Conservation (phyloP, 2,888 invertebrate species). For the Eudemis profundana region DNA sequence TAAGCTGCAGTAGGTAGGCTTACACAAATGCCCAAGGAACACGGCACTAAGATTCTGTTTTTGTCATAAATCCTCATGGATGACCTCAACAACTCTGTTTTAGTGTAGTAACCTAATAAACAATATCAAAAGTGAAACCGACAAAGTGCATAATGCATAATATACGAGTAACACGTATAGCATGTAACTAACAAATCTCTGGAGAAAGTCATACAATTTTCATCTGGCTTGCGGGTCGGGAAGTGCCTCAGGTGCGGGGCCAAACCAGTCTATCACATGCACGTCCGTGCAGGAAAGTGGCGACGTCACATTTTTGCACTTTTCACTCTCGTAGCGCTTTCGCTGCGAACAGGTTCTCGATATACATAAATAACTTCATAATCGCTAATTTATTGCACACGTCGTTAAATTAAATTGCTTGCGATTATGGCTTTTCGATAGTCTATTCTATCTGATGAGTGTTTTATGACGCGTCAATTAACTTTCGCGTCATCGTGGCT, state of each 20-base stretch:
- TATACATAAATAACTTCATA: constrained; percentile 36
- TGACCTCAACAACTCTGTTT: no score
- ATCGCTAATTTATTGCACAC: constrained; percentile 37
- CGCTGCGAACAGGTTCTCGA: constrained; percentile 53
- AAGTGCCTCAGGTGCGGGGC: constrained; percentile 40
- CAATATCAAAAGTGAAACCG: no score
- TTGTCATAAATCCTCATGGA: no score
- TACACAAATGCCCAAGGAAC: no score
- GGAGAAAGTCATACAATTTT: constrained; percentile 43
- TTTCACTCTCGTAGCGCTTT: constrained; percentile 72
- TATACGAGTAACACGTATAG: background rate
- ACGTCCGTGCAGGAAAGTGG: constrained; percentile 69
- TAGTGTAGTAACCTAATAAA: no score
- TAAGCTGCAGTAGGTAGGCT: no score
- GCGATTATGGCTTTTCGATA: constrained; percentile 38
- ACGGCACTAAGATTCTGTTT: no score
- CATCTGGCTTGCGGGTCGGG: constrained; percentile 35
- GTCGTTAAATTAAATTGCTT: constrained; percentile 39
- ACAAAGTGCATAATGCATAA: no score
- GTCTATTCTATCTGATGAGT: constrained; percentile 26
- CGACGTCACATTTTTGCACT: constrained; percentile 69
- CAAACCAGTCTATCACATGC: constrained; percentile 65
- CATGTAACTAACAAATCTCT: constrained; percentile 17
- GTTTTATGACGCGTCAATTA: constrained; percentile 36
- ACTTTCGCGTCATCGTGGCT: constrained; percentile 23